Base-by-base conservation (phyloP, 2,888 invertebrate genomes). In the Eurois occulta region DNA sequence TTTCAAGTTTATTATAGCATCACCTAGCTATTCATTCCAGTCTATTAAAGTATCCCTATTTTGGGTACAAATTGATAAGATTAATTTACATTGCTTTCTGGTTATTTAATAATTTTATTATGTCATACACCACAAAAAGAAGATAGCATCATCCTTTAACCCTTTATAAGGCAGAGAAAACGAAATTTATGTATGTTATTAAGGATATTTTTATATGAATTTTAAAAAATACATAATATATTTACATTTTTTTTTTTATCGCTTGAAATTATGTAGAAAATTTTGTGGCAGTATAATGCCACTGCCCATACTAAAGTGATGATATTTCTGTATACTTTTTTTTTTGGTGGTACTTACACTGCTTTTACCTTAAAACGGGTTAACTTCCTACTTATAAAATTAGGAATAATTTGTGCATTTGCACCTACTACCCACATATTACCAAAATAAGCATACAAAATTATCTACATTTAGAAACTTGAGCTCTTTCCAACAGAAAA, bases 391-490 rank as follows among this genome's bases (percentile, higher is more conserved):
- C 3, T 5, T 55, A 6, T 10, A 18, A 16, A 35, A 16, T 0
- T 28, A 32, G 21, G 41, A 62, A 48, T 60, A 13, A 11, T 32
- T 48, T 13, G 18, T 52, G 28, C 35, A 72, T n/a, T 76, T 60
- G n/a, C 67, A 60, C 7, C 35, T 16, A 8, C 46, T 60, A 75
- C 76, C 77, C 48, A 78, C 77, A 71, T 55, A 52, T 64, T 77
- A 46, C 10, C 52, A 48, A 58, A 78, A 80, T 43, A 28, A 52
- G 28, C 13, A 69, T 21, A 72, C 58, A 72, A 66, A 64, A 7
- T 18, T 5, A 7, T 46, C 38, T 83, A 71, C 35, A 80, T 70
- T 77, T 74, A 80, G 73, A 83, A 64, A 73, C 32, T 55, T 76
- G 67, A 60, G 21, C 16, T 41, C 6, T 43, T 67, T 81, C 67